Evolutionary conservation across 1,140 invertebrate species (phyloP).

Genomic region (Rhysida immarginata): DNA sequence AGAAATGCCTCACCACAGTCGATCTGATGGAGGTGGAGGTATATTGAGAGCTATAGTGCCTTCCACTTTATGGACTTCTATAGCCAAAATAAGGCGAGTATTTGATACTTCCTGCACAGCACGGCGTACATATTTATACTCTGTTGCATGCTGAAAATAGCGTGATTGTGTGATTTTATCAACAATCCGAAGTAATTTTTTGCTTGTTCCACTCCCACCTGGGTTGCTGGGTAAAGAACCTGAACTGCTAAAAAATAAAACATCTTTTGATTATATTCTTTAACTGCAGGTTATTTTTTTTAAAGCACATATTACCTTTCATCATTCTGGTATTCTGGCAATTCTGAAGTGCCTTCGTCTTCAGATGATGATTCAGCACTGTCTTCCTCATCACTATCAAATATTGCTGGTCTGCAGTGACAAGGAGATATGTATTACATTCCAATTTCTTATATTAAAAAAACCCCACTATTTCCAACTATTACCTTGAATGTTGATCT

Average conservation of each 20-base stretch:
- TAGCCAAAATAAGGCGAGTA: conserved; percentile 72
- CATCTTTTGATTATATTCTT: neutral
- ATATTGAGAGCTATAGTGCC: conserved; percentile 81
- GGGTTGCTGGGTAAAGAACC: neutral
- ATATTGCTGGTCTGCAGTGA: conserved; percentile 32
- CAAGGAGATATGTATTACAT: too few species aligned
- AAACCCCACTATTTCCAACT: too few species aligned
- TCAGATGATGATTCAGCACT: conserved; percentile 80
- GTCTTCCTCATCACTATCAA: conserved; percentile 76
- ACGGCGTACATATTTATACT: conserved; percentile 37
- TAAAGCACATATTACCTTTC: conserved; percentile 8
- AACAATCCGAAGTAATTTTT: conserved; percentile 68
- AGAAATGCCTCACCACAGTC: conserved; percentile 62
- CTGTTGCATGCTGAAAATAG: conserved; percentile 63
- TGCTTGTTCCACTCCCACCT: conserved; percentile 35
- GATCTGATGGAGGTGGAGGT: conserved; percentile 80
- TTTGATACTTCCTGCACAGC: conserved; percentile 55
- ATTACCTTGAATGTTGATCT: too few species aligned
- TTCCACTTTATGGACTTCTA: conserved; percentile 66
- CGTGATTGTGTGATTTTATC: conserved; percentile 79
- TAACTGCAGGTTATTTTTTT: too few species aligned
- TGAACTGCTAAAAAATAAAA: conserved; percentile 6
- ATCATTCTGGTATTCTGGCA: conserved; percentile 17
- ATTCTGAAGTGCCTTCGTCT: conserved; percentile 39
- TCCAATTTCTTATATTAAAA: too few species aligned